Evolutionary conservation across 1,140 invertebrate genomes (phyloP), one percentile per base, ranked within the genome.

Genomic region (Radopholus similis): DNA sequence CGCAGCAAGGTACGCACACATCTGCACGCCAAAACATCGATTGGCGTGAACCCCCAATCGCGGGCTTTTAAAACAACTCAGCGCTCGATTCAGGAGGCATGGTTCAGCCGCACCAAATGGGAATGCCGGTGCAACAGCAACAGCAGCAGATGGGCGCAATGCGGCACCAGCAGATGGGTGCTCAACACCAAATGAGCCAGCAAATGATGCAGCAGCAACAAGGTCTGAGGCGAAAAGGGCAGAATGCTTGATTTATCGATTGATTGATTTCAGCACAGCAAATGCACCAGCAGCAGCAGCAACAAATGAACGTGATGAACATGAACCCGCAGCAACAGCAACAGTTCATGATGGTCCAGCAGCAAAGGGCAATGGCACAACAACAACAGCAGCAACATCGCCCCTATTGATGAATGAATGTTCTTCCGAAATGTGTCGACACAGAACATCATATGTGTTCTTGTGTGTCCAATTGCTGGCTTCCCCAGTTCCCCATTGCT

Each of bases 1-100:
- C 35, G 35, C 66, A 68, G 51, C 66, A 70, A 51, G 34, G 34
- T 42, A 56, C 51, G 44, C 56, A 58, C n/a, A n/a, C 65, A 67
- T 34, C 55, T 68, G 40, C 9, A 38, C 28, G 35, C n/a, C 5
- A 70, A 73, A 9, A 21, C 28, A 6, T 2, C 64, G 9, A 23
- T 34, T 30, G 18, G 21, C 23, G 26, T 15, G 64, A 42, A 63
- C n/a, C 54, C 34, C 13, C 63, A 70, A 70, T 40, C 18, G 18
- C 34, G n/a, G 21, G 37, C 35, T 21, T 64, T 40, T 38, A 21
- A 28, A 13, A 23, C 32, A 63, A 40, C n/a, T 44, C 49, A 64
- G 55, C 15, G 26, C 18, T 4, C 44, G 21, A 4, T 32, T 5
- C 59, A 62, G 18, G 42, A 64, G 21, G 18, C 56, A 38, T 28